Base-by-base conservation (phyloP, 92 coral and sea anemone species). In the Nematostella vectensis region DNA sequence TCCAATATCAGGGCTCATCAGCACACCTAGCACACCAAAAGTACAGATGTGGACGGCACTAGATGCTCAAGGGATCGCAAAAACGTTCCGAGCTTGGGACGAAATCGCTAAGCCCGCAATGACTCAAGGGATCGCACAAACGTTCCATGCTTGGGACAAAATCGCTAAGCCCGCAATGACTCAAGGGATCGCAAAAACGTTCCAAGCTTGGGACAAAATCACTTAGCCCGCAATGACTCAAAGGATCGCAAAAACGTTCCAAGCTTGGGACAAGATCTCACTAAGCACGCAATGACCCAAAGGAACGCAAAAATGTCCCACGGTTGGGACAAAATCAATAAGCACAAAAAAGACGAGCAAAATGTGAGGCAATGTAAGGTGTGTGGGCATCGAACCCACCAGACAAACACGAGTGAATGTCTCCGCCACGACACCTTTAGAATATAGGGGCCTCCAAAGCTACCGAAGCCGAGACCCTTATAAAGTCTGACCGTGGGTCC, bases 21-120 rank as follows among this genome's bases (percentile, higher is more conserved):
- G 40, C 40, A 33, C 40, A 33, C 40, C 40, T 33, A 33, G 40
- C 40, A 33, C 40, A 33, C 40, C 8, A 33, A n/a, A n/a, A 33
- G 40, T 15, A 15, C 40, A 33, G 40, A 33, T 33, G 40, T 33
- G 40, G 40, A 33, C 40, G 40, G 40, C 40, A 33, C 6, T 33
- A 33, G 15, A n/a, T n/a, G n/a, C n/a, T n/a, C n/a, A n/a, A n/a
- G n/a, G n/a, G n/a, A n/a, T n/a, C n/a, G n/a, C n/a, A n/a, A n/a
- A 33, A 33, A 6, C 15, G 40, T 6, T 6, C 40, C 40, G 15
- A 6, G 40, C 40, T 6, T 33, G 40, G 8, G 6, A 6, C 40
- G 15, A 6, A 6, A 6, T 15, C 15, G 15, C 40, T 33, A 33
- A 33, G 40, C 40, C 15, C 40, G 40, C 40, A 33, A 6, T 6